These are phyloP conservation scores for Eciton burchellii DNA, from an alignment of 1,140 invertebrate species.

Conservation along the genomic window DNA sequence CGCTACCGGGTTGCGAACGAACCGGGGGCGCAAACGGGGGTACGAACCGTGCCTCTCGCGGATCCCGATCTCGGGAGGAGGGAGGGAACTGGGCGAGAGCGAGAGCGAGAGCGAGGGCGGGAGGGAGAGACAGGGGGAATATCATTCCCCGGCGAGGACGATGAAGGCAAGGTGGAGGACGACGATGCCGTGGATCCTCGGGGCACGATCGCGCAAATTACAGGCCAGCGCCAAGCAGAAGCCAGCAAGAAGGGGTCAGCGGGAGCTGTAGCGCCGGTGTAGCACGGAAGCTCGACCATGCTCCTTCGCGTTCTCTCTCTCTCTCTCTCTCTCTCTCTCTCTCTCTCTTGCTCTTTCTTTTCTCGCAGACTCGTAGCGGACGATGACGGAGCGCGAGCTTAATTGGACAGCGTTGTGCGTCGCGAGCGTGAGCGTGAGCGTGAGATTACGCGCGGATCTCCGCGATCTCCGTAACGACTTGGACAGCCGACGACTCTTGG, in stretches of 20 bases:
- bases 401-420: conserved; percentile 50
- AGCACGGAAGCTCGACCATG: conserved; percentile 73
- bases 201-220: conserved; percentile 81
- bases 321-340: neutral
- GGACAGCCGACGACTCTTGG: too few species aligned
- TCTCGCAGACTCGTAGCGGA: conserved; percentile 13
- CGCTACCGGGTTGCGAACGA: conserved; percentile 66
- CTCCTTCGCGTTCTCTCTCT: conserved; percentile 47
- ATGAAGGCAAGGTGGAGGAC: conserved; percentile 62
- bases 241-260: conserved; percentile 51
- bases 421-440: conserved; percentile 16
- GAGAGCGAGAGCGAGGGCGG: neutral
- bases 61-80: conserved; percentile 10
- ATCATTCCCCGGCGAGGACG: conserved; percentile 76
- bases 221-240: conserved; percentile 76
- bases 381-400: conserved; percentile 40
- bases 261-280: conserved; percentile 66
- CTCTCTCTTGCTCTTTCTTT: neutral
- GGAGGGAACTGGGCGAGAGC: neutral
- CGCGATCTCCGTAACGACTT: neutral
- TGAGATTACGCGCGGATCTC: conserved; percentile 31
- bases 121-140: conserved; percentile 65
- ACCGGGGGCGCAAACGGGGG: conserved; percentile 36
- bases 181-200: conserved; percentile 71
- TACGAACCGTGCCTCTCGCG: conserved; percentile 36